Base-by-base conservation (phyloP, 2,797 vertebrate species). In the Peromyscus attwateri region DNA sequence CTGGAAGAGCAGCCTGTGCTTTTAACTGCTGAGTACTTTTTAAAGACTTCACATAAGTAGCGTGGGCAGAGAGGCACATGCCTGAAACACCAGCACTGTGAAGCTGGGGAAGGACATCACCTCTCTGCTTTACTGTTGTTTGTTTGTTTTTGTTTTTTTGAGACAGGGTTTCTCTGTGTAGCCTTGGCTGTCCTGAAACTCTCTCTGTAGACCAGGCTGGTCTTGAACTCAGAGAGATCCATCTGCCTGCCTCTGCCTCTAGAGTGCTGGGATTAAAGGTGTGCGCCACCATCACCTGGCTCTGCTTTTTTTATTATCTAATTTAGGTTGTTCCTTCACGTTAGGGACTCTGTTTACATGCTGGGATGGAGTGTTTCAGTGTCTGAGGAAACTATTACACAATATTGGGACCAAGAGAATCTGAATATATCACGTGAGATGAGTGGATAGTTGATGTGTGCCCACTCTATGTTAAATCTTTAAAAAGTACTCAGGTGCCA, bases 391-490 rank as follows among this genome's bases (percentile, higher is more conserved):
- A 70, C 34, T n/a, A 37, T 21, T 70, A n/a, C 17, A 37, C 68
- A 73, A 5, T 37, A 73, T 21, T 43, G 71, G 27, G 40, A 76
- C 25, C 19, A 82, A 23, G 37, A 89, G 31, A 91, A 82, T 85
- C 29, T 71, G 87, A 57, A 27, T 34, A 7, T 92, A 34, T 70
- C 11, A 75, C 6, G 13, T 93, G 70, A 91, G 55, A 52, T 57
- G 84, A 92, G 70, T 84, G 27, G 40, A 31, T 88, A n/a, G 62
- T 89, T 93, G 89, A 73, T 76, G 19, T 94, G 73, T 71, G 34
- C 34, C 34, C 31, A 55, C 27, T n/a, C 7, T n/a, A 29, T 16
- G n/a, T 75, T 89, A 94, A 91, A 81, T 89, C 68, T 93, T 93
- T 4, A 84, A 95, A 94, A 87, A 93, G 12, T 83, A 43, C 46